These are phyloP conservation scores for Heliconius cydno DNA, from an alignment of 2,888 invertebrate species.

Conservation along the genomic window DNA sequence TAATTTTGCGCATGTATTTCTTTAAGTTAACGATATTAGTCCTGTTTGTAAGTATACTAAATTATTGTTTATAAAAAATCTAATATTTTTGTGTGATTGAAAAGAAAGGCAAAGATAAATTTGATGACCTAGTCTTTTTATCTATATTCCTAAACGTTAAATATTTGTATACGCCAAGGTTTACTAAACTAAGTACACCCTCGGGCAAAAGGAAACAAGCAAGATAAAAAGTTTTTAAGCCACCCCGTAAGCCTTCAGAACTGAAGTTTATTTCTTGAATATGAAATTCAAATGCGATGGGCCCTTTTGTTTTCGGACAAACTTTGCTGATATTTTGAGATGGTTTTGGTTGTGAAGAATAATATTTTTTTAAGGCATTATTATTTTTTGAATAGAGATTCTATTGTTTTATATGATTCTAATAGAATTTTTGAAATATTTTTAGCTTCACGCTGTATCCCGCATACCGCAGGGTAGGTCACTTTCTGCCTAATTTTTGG, in stretches of 20 bases:
- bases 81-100: not conserved
- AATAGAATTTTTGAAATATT: not conserved
- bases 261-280: constrained; percentile 15
- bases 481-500: too few relatives aligned
- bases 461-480: too few relatives aligned
- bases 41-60: too few relatives aligned
- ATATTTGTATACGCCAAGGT: not conserved
- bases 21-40: too few relatives aligned
- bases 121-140: not conserved
- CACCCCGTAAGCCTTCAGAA: constrained; percentile 14
- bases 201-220: constrained; percentile 5
- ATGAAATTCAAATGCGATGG: constrained; percentile 24
- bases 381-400: not conserved
- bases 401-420: too few relatives aligned
- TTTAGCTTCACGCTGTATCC: too few relatives aligned
- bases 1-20: too few relatives aligned
- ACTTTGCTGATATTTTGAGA: not conserved
- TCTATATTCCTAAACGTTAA: not conserved
- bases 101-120: not conserved
- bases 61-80: too few relatives aligned
- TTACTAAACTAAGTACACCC: not conserved
- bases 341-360: not conserved
- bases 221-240: constrained; percentile 15
- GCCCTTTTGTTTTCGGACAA: constrained; percentile 11
- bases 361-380: not conserved